Base-by-base conservation (phyloP, 1,140 invertebrate genomes). In the Drosophila busckii region DNA sequence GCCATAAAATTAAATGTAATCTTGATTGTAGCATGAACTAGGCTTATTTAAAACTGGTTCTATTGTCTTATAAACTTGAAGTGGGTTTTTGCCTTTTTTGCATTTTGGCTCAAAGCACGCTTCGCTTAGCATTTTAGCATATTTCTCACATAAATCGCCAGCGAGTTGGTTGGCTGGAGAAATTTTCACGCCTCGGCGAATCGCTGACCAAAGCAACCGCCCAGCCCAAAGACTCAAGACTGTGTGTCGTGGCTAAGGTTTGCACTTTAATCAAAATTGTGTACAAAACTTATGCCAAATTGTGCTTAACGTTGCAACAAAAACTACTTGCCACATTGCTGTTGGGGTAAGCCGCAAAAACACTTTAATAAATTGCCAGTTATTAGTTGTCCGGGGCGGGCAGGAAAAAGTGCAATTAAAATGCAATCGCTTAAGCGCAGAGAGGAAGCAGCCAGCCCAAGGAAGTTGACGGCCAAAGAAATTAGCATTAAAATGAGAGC, bases 341-440 rank as follows among this genome's bases (percentile, higher is more conserved):
- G 48, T 45, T 56, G 42, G 35, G 66, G 46, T 44, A 48, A 68
- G 64, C 71, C 73, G 63, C 73, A 78, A 78, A n/a, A 56, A 71
- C 73, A 71, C 80, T 80, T 78, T 78, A 80, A 78, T 78, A 78
- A 78, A 78, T 78, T 78, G 73, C 71, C 46, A 68, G 71, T 78
- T 78, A 78, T 78, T 80, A 78, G 71, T 66, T 63, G 76, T 48
- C 42, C 63, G 44, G 60, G 56, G 48, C 40, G 64, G n/a, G 67
- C 44, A 80, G 67, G 71, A 78, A 78, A 78, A 78, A 78, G 71
- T 78, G 71, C 71, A 78, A 78, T 78, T 78, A 78, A 73, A 80
- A 71, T 78, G 73, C 71, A 78, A 52, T 78, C 48, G 56, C n/a
- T n/a, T n/a, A n/a, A 40, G 17, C 6, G 34, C 9, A 2, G 15